A percentile compares a stretch with the other conserved stretches of the same genome.
Evolutionary conservation across 2,797 vertebrate species (phyloP).

Genomic region (Myotis pilosus): DNA sequence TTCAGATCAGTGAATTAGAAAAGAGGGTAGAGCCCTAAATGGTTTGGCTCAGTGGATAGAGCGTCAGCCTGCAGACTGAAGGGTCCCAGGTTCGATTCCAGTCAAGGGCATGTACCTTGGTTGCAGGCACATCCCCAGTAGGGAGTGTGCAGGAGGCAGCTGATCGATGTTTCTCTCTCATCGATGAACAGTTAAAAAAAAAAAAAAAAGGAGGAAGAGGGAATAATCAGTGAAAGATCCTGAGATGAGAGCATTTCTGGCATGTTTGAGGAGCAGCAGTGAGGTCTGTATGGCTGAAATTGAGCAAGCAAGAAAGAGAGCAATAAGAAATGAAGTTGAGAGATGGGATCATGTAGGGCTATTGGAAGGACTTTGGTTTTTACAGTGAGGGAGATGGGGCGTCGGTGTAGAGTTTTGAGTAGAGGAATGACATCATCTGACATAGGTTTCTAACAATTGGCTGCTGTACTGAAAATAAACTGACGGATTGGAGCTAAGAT

Average conservation of each 20-base stretch:
- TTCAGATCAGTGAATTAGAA: too few relatives aligned
- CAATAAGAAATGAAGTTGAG: background rate
- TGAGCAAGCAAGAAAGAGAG: background rate
- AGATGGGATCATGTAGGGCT: background rate
- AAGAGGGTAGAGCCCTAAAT: too few relatives aligned
- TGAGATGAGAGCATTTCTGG: background rate
- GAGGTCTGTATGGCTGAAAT: background rate
- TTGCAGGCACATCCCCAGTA: too few relatives aligned
- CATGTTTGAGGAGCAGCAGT: background rate
- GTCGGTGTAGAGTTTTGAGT: background rate
- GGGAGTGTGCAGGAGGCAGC: too few relatives aligned
- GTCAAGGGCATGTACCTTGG: too few relatives aligned
- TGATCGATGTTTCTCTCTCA: too few relatives aligned
- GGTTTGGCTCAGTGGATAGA: too few relatives aligned
- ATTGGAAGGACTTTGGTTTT: background rate
- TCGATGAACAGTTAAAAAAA: too few relatives aligned
- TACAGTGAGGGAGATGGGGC: background rate
- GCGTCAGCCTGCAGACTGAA: too few relatives aligned
- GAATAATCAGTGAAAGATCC: background rate
- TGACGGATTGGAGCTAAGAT: background rate
- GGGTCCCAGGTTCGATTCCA: too few relatives aligned
- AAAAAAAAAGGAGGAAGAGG: background rate
- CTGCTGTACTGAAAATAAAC: conserved; percentile 21
- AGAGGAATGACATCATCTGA: conserved; percentile 14
- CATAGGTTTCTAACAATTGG: background rate